A percentile compares a stretch with the other conserved stretches of the same genome.
Conservation (phyloP, 2,888 invertebrate species). For the Baronia brevicornis region DNA sequence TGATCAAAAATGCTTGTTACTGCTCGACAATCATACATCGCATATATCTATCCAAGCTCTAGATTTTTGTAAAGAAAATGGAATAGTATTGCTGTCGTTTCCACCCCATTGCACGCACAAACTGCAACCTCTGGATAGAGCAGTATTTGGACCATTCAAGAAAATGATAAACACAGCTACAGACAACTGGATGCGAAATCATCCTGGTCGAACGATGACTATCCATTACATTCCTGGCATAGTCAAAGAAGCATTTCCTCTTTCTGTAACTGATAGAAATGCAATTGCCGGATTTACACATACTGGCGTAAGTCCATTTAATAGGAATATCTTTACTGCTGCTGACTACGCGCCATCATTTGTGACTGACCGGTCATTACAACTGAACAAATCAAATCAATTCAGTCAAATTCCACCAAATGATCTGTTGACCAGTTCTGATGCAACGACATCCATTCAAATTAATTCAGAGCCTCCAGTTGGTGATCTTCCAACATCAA, state of each 20-base stretch:
- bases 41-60: slow-evolving; percentile 18
- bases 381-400: too few relatives aligned
- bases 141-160: slow-evolving; percentile 19
- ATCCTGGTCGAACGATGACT: not conserved
- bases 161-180: slow-evolving; percentile 16
- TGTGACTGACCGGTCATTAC: too few relatives aligned
- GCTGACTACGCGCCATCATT: too few relatives aligned
- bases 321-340: too few relatives aligned
- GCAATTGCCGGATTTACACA: not conserved
- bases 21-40: slow-evolving; percentile 19
- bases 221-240: not conserved
- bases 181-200: not conserved
- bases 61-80: slow-evolving; percentile 20
- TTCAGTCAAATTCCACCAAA: too few relatives aligned
- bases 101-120: slow-evolving; percentile 19
- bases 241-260: not conserved
- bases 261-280: not conserved
- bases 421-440: too few relatives aligned
- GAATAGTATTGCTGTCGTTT: slow-evolving; percentile 18
- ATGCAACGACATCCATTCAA: too few relatives aligned
- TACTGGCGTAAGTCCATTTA: too few relatives aligned
- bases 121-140: slow-evolving; percentile 18
- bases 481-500: too few relatives aligned
- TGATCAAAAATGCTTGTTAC: too few relatives aligned
- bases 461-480: too few relatives aligned